phyloP scores from a whole-genome alignment of 1,140 invertebrate genomes.

The Phenacoccus solenopsis region DNA sequence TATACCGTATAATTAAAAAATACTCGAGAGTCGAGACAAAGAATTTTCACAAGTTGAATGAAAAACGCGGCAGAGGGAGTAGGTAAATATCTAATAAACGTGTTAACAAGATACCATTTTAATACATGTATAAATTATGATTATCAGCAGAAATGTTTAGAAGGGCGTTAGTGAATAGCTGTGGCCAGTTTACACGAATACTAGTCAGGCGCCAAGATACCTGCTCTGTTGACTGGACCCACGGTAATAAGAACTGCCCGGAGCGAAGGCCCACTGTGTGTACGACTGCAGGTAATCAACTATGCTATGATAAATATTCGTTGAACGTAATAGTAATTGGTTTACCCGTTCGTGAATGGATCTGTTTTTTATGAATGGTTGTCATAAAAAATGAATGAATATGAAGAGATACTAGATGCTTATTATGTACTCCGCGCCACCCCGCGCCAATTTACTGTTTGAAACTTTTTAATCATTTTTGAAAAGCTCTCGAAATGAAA shows the following conservation, averaged over 20 bases:
- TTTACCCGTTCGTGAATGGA: background rate
- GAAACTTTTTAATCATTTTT: too few relatives aligned
- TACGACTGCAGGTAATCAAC: background rate
- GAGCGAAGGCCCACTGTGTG: background rate
- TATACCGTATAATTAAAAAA: background rate
- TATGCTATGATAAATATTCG: background rate
- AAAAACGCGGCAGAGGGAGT: background rate
- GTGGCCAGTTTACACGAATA: too few relatives aligned
- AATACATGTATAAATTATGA: background rate
- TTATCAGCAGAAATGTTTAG: background rate
- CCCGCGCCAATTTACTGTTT: too few relatives aligned
- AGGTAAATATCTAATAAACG: background rate
- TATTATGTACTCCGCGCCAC: too few relatives aligned
- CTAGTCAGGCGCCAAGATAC: background rate
- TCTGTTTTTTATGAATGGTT: constrained; percentile 1
- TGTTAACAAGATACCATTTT: constrained; percentile 2
- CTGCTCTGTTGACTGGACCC: background rate
- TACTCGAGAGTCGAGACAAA: background rate
- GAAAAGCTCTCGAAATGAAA: too few relatives aligned
- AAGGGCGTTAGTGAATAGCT: background rate
- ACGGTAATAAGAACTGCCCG: background rate
- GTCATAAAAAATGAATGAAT: constrained; percentile 3
- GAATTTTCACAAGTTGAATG: constrained; percentile 2
- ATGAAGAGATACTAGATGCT: too few relatives aligned
- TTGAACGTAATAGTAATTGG: constrained; percentile 2